Evolutionary conservation across 2,888 invertebrate species (phyloP).

Genomic region (Eumacrocentrus americanus): DNA sequence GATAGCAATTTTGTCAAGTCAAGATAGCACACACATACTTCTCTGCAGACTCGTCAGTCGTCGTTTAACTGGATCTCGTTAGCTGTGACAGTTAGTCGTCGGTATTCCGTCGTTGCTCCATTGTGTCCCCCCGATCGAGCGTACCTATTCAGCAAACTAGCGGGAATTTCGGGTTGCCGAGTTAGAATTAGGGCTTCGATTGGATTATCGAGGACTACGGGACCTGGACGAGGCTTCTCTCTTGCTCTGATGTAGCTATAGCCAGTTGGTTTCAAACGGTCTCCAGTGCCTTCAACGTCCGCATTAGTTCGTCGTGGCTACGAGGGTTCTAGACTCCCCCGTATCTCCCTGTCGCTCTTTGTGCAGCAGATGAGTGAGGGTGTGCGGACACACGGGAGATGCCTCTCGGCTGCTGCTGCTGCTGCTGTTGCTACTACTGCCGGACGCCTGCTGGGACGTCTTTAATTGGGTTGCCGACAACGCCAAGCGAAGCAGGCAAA

Average conservation of each 20-base stretch:
- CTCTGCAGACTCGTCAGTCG: no score
- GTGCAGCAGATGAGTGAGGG: conserved; percentile 22
- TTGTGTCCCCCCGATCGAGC: conserved; percentile 52
- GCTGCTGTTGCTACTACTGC: no score
- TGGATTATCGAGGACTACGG: conserved; percentile 57
- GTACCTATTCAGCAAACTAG: conserved; percentile 59
- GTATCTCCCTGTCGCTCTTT: conserved; percentile 27
- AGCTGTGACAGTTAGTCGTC: conserved; percentile 39
- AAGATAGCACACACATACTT: no score
- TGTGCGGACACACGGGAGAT: conserved; percentile 25
- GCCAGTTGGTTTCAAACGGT: conserved; percentile 33
- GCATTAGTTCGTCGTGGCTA: conserved; percentile 36
- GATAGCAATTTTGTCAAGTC: no score
- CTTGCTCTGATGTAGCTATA: conserved; percentile 16
- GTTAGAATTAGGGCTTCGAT: conserved; percentile 61
- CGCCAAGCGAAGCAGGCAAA: conserved; percentile 43
- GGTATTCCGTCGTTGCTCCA: conserved; percentile 49
- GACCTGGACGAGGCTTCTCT: conserved; percentile 27
- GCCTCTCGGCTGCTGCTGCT: conserved; percentile 37
- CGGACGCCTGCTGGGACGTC: conserved; percentile 56
- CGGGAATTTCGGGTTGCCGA: conserved; percentile 59
- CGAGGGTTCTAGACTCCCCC: neutral
- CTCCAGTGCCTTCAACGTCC: conserved; percentile 47
- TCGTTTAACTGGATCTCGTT: conserved; percentile 53
- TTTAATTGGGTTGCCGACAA: conserved; percentile 61